Evolutionary conservation across 1,140 invertebrate genomes (phyloP).

Genomic region (Cydia amplana): DNA sequence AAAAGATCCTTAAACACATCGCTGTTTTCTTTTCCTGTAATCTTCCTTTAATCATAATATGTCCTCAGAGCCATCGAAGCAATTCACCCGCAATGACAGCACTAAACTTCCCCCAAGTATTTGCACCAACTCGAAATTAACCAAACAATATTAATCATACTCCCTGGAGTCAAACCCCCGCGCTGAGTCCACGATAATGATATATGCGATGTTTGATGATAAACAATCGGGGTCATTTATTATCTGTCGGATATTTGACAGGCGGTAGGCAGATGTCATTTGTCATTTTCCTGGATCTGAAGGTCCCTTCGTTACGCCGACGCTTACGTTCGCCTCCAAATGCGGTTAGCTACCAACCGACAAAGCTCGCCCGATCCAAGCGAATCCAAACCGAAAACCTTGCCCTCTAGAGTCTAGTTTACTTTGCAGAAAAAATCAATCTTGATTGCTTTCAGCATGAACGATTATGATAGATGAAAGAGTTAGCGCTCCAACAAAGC

Average conservation of each 20-base stretch:
- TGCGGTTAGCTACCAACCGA: conserved; percentile 75
- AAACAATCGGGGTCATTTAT: conserved; percentile 81
- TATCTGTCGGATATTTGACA: conserved; percentile 81
- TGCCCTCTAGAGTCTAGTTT: conserved; percentile 43
- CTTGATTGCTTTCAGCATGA: conserved; percentile 80
- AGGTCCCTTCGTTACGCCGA: conserved; percentile 77
- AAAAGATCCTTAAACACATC: no score
- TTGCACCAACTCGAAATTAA: conserved; percentile 75
- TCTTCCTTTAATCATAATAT: neutral
- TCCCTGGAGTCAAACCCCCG: conserved; percentile 59
- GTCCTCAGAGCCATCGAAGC: conserved; percentile 38
- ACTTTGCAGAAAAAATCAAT: conserved; percentile 61
- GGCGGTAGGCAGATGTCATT: conserved; percentile 81
- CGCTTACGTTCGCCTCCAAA: conserved; percentile 69
- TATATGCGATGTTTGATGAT: conserved; percentile 80
- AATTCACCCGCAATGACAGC: conserved; percentile 62
- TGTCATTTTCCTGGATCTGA: conserved; percentile 77
- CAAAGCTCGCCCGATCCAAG: conserved; percentile 47
- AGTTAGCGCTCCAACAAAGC: conserved; percentile 76
- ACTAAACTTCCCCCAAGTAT: conserved; percentile 67
- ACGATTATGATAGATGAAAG: conserved; percentile 80
- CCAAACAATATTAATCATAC: conserved; percentile 78
- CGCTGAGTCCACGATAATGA: conserved; percentile 76
- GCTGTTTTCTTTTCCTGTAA: neutral
- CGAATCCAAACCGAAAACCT: conserved; percentile 46